Percentiles rank a stretch among this genome's conserved stretches.
Evolutionary conservation across 2,113 vertebrate genomes (phyloP).

Genomic region (Pterophyllum scalare): DNA sequence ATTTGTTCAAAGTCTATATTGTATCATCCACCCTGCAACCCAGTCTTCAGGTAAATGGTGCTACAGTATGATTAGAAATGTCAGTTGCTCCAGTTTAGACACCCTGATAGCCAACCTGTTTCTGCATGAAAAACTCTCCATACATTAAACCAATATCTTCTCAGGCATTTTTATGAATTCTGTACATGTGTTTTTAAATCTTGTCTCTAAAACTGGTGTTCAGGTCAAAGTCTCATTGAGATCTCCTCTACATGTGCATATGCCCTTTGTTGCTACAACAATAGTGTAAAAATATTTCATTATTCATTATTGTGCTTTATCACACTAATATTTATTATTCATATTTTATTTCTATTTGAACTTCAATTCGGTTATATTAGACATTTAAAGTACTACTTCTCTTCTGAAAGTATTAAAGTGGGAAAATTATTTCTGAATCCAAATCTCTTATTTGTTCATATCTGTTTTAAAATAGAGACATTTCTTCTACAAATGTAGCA

Average conservation of each 20-base stretch:
- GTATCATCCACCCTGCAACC: neutral
- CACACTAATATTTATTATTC: neutral
- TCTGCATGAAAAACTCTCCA: neutral
- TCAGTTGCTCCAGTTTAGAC: neutral
- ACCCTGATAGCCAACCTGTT: neutral
- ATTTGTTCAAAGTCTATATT: neutral
- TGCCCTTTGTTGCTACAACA: neutral
- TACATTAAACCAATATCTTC: neutral
- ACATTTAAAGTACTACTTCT: neutral
- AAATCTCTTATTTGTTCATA: neutral
- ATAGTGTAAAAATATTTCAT: neutral
- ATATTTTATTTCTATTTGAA: neutral
- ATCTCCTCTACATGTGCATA: neutral
- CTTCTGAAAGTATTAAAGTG: no score
- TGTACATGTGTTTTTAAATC: neutral
- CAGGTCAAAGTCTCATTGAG: no score
- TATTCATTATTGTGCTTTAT: neutral
- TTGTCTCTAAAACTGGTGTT: neutral
- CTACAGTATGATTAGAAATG: rapidly evolving
- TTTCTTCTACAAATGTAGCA: neutral
- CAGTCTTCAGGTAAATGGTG: neutral
- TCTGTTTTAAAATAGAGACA: neutral
- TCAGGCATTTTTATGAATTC: neutral
- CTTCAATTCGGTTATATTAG: neutral
- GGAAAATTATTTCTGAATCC: no score